A percentile compares a stretch with the other conserved stretches of the same genome.
These are phyloP conservation scores for Microplitis manilae DNA, from an alignment of 2,888 invertebrate species.

Conservation along the genomic window DNA sequence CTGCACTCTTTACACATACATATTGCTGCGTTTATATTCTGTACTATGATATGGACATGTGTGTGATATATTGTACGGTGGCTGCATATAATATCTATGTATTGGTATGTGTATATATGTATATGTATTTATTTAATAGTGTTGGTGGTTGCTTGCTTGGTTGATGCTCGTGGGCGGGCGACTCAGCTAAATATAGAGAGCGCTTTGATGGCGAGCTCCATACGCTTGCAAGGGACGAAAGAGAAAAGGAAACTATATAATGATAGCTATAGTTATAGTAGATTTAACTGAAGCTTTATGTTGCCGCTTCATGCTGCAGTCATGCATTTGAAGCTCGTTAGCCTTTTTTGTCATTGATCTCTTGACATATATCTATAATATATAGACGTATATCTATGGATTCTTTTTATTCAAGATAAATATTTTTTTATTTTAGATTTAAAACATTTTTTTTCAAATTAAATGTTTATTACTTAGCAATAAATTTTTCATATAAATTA, in stretches of 20 bases:
- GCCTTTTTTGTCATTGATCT: conserved; percentile 20
- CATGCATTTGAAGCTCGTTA: conserved; percentile 12
- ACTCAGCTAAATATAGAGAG: conserved; percentile 56
- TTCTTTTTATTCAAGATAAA: too few relatives aligned
- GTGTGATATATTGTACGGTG: not conserved
- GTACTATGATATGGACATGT: too few relatives aligned
- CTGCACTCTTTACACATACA: too few relatives aligned
- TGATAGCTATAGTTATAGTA: not conserved
- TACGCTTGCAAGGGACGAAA: conserved; percentile 32
- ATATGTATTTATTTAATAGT: not conserved
- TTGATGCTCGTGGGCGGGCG: conserved; percentile 35
- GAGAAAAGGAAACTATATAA: conserved; percentile 8
- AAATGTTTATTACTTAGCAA: too few relatives aligned
- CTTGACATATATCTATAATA: not conserved
- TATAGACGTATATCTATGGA: not conserved
- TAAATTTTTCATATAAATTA: too few relatives aligned
- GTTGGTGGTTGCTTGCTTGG: not conserved
- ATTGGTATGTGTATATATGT: not conserved
- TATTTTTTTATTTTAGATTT: too few relatives aligned
- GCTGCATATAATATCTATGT: not conserved
- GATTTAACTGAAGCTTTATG: conserved; percentile 16
- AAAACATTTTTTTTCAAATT: too few relatives aligned
- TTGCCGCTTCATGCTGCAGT: conserved; percentile 25
- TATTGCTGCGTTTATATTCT: too few relatives aligned
- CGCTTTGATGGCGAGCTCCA: conserved; percentile 55